Percentiles rank a stretch among this genome's conserved stretches.
These are phyloP conservation scores for Zaprionus lineosus DNA, from an alignment of 2,888 invertebrate genomes.

Conservation along the genomic window DNA sequence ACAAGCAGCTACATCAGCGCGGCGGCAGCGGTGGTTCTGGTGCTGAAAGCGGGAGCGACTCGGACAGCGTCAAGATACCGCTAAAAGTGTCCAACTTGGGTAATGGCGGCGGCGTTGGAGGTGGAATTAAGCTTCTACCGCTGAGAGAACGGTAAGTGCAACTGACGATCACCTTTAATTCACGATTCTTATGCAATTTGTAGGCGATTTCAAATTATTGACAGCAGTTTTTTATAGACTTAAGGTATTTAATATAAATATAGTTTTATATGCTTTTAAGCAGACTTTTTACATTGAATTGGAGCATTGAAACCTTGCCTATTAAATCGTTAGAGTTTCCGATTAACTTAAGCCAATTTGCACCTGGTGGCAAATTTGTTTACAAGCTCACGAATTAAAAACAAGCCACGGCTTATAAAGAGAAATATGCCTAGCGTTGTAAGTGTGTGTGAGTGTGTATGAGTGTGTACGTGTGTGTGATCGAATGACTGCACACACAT, in stretches of 20 bases:
- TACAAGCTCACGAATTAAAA: slow-evolving; percentile 16
- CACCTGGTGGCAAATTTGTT: slow-evolving; percentile 54
- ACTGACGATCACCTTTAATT: no score
- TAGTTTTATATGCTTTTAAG: no score
- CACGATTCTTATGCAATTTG: no score
- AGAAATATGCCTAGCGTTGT: not conserved
- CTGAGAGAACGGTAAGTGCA: slow-evolving; percentile 86
- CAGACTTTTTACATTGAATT: not conserved
- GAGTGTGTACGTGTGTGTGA: not conserved
- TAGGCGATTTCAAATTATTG: no score
- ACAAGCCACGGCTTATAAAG: slow-evolving; percentile 8
- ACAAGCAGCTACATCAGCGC: slow-evolving; percentile 62
- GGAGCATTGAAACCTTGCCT: slow-evolving; percentile 15
- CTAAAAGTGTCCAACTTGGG: slow-evolving; percentile 84
- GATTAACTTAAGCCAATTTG: slow-evolving; percentile 42
- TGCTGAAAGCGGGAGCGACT: slow-evolving; percentile 87
- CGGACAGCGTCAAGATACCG: slow-evolving; percentile 88
- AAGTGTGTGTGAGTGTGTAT: no score
- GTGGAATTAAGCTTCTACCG: slow-evolving; percentile 78
- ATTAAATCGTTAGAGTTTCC: no score
- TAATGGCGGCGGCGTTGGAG: slow-evolving; percentile 55
- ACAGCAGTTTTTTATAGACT: not conserved
- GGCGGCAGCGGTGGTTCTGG: slow-evolving; percentile 72
- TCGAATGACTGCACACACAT: no score
- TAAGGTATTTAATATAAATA: no score